Conservation (phyloP, 2,888 invertebrate genomes). For the Oscheius sp. region DNA sequence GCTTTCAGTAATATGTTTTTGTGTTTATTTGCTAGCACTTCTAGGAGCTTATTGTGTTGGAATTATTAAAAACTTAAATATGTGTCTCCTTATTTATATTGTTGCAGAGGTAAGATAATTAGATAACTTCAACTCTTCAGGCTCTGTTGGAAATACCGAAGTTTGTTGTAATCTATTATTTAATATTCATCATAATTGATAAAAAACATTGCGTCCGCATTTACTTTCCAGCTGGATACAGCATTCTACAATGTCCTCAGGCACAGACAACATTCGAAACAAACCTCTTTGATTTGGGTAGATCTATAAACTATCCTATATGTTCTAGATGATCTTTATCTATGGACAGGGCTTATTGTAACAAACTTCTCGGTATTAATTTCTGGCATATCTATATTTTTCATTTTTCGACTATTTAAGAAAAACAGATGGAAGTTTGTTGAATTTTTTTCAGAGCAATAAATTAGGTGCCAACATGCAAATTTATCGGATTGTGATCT, state of each 20-base stretch:
- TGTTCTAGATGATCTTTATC: constrained; percentile 8
- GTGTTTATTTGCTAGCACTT: neutral
- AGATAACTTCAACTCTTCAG: neutral
- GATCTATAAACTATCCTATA: neutral
- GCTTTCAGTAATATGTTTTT: neutral
- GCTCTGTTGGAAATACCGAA: neutral
- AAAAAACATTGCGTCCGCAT: constrained; percentile 5
- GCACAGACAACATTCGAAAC: neutral
- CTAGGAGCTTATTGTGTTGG: neutral
- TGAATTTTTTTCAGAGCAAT: neutral
- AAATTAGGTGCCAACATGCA: too few species aligned
- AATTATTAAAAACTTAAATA: neutral
- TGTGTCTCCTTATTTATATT: neutral
- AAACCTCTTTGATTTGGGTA: neutral
- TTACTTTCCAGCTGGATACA: neutral
- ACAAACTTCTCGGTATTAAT: neutral
- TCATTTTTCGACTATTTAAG: neutral
- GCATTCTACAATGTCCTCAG: neutral
- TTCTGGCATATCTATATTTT: neutral
- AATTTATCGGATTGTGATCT: too few species aligned
- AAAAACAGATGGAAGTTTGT: neutral
- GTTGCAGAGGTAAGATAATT: neutral
- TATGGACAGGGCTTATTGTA: constrained; percentile 5
- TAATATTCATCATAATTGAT: neutral
- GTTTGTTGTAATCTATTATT: neutral